phyloP scores from a whole-genome alignment of 2,113 vertebrate species.

The Vireo altiloquus region DNA sequence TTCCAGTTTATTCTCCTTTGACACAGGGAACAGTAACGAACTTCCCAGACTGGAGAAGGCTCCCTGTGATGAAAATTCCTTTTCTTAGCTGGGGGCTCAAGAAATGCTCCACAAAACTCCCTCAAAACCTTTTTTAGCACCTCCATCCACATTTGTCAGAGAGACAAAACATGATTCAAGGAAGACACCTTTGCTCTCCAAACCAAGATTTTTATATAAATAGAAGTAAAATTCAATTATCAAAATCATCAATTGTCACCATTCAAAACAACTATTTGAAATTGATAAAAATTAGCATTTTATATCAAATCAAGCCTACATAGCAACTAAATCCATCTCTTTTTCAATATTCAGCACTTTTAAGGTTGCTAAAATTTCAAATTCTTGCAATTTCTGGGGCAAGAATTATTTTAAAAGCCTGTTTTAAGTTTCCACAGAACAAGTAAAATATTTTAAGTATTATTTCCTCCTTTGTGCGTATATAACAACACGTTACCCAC shows the following conservation, averaged over 20 bases:
- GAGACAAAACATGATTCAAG: background rate
- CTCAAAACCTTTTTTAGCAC: fast-evolving
- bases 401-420: background rate
- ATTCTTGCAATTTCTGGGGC: background rate
- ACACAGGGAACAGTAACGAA: background rate
- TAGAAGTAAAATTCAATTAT: background rate
- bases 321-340: background rate
- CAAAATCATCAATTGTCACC: background rate
- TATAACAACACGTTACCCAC: background rate
- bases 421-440: background rate
- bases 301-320: background rate
- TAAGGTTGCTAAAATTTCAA: background rate
- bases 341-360: background rate
- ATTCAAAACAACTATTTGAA: background rate
- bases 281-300: background rate
- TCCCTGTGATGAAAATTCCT: background rate
- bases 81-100: background rate
- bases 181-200: background rate
- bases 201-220: background rate
- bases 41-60: background rate
- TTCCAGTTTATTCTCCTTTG: background rate
- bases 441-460: background rate
- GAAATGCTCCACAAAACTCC: background rate
- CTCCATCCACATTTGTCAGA: background rate
- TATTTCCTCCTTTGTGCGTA: background rate